Evolutionary conservation across 2,113 vertebrate genomes (phyloP).

Genomic region (Spermophilus dauricus): DNA sequence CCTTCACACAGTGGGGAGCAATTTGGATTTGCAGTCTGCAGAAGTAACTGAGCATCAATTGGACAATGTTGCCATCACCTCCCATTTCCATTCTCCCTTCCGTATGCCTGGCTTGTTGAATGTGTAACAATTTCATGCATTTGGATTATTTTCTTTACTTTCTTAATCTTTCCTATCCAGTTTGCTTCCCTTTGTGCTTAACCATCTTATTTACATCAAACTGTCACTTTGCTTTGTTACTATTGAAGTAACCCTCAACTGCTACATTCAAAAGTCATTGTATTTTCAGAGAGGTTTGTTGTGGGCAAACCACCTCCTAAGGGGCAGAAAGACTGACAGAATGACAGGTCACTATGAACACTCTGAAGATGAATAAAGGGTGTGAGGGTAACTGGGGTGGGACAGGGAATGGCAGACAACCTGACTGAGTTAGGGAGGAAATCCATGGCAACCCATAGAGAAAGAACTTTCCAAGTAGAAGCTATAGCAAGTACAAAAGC

Average conservation of each 20-base stretch:
- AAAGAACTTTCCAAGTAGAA: not conserved
- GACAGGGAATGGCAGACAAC: accelerated
- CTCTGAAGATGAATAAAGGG: not conserved
- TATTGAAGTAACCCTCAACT: not conserved
- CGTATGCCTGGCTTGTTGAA: not conserved
- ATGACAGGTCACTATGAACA: not conserved
- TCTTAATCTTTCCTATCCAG: not conserved
- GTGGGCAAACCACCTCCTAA: not conserved
- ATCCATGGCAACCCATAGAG: accelerated
- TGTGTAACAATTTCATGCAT: not conserved
- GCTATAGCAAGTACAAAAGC: not conserved
- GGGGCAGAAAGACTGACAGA: not conserved
- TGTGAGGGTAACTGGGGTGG: not conserved
- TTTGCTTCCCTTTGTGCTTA: not conserved
- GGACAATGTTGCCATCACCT: not conserved
- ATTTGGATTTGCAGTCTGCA: not conserved
- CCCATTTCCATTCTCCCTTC: not conserved
- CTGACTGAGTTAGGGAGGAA: not conserved
- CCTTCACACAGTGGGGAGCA: not conserved
- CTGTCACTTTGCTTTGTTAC: not conserved
- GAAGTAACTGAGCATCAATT: not conserved
- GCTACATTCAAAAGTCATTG: not conserved
- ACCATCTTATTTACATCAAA: not conserved
- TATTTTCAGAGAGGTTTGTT: not conserved
- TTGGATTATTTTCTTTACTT: not conserved